Percentiles rank a stretch among this genome's conserved stretches.
phyloP scores from a whole-genome alignment of 2,113 vertebrate genomes.

The Pterocles burchelli region DNA sequence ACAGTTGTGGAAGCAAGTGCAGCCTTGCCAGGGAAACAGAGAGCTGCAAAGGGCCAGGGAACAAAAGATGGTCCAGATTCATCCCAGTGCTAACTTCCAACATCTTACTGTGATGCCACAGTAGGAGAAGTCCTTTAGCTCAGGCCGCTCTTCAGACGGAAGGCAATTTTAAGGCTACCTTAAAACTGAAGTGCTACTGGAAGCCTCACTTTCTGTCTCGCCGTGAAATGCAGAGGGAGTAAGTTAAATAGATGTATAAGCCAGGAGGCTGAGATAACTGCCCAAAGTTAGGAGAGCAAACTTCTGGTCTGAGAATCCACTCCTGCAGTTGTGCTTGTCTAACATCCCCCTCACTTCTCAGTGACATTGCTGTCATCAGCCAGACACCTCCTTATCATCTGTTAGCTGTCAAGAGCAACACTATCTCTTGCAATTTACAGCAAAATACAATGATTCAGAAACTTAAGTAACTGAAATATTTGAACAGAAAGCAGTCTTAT shows the following conservation, averaged over 20 bases:
- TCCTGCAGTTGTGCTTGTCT: not conserved
- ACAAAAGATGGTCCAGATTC: not conserved
- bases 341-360: rapidly evolving
- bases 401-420: not conserved
- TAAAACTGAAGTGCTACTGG: not conserved
- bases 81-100: not conserved
- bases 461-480: not conserved
- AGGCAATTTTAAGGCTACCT: not conserved
- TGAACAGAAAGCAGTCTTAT: not conserved
- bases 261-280: not conserved
- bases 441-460: not conserved
- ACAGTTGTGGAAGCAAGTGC: not conserved
- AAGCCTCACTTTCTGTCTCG: not conserved
- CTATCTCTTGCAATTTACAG: not conserved
- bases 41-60: not conserved
- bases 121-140: not conserved
- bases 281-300: not conserved
- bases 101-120: not conserved
- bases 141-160: not conserved
- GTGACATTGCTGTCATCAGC: not conserved
- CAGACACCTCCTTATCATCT: not conserved
- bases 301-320: not conserved
- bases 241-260: not conserved
- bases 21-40: not conserved
- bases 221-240: not conserved